Base-by-base conservation (phyloP, 2,888 invertebrate genomes). In the Prosapia bicincta region DNA sequence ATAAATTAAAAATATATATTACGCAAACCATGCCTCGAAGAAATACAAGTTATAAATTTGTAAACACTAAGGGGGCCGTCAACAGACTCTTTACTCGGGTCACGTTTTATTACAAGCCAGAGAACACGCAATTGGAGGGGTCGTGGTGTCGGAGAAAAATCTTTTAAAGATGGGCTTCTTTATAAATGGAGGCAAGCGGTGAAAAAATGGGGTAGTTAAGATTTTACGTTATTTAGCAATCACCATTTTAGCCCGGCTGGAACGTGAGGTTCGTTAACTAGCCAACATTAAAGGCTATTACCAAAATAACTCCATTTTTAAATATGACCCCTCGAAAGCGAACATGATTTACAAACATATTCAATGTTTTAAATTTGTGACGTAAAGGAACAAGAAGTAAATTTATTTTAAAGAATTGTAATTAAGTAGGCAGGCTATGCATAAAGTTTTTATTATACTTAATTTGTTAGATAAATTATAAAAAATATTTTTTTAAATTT, bases 141-240 rank as follows among this genome's bases (percentile, higher is more conserved):
- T 71, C 68, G 66, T 72, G 54, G 73, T 72, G 66, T 68, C 24
- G 23, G 43, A 54, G 74, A 71, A 76, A 73, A 71, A 74, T 74
- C 76, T 74, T 26, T 30, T 25, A 68, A 69, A 76, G 69, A 76
- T 76, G 74, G 76, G 73, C 66, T 74, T 74, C 76, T 76, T 76
- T 76, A 76, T 76, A 74, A 74, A 74, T 74, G 74, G 69, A 66
- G 69, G 23, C 54, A 65, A n/a, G 69, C 25, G 30, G 74, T 69
- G 54, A 74, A 74, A 74, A 74, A 74, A 69, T 69, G 69, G 74
- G 69, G 74, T 74, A 74, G 74, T 74, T 74, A 74, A 73, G 67
- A 43, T 73, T 68, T 73, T 73, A 68, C 68, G 30, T 69, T 74
- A 69, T 30, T 43, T 20, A 25, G 69, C 74, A 74, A 74, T 74